Conservation (phyloP, 2,888 invertebrate genomes). For the Tinea pellionella region DNA sequence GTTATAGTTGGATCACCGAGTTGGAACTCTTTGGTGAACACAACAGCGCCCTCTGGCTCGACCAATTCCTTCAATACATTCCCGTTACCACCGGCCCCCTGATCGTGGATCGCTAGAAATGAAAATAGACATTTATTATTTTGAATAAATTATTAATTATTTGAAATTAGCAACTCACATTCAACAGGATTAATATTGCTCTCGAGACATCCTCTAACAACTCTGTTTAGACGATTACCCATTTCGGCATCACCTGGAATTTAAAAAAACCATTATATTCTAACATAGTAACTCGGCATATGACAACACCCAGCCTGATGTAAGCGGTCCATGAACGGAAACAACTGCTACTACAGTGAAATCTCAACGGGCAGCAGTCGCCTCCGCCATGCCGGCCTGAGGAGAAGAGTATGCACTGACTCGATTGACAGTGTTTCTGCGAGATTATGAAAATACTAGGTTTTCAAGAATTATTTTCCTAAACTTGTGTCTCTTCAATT, state of each 20-base stretch:
- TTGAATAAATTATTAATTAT: not conserved
- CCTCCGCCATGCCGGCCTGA: too few relatives aligned
- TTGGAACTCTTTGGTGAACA: conserved; percentile 86
- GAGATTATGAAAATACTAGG: too few relatives aligned
- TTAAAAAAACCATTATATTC: not conserved
- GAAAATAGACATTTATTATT: not conserved
- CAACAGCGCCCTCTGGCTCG: conserved; percentile 93
- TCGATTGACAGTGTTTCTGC: too few relatives aligned
- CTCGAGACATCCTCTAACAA: conserved; percentile 93
- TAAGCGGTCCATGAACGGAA: too few relatives aligned
- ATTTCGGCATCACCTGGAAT: conserved; percentile 91
- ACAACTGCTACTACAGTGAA: too few relatives aligned
- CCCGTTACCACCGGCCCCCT: conserved; percentile 98
- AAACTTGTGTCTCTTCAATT: too few relatives aligned
- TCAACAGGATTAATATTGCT: conserved; percentile 85
- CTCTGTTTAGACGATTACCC: conserved; percentile 96
- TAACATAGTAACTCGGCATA: too few relatives aligned
- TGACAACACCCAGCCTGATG: too few relatives aligned
- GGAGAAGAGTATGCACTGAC: too few relatives aligned
- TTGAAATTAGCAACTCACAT: conserved; percentile 34
- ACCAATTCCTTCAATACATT: conserved; percentile 97
- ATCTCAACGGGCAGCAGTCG: too few relatives aligned
- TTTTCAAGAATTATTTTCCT: too few relatives aligned
- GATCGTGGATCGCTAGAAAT: conserved; percentile 90
- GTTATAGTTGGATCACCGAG: conserved; percentile 96